Conservation (phyloP, 2,797 vertebrate species). For the Alfaro cultratus region DNA sequence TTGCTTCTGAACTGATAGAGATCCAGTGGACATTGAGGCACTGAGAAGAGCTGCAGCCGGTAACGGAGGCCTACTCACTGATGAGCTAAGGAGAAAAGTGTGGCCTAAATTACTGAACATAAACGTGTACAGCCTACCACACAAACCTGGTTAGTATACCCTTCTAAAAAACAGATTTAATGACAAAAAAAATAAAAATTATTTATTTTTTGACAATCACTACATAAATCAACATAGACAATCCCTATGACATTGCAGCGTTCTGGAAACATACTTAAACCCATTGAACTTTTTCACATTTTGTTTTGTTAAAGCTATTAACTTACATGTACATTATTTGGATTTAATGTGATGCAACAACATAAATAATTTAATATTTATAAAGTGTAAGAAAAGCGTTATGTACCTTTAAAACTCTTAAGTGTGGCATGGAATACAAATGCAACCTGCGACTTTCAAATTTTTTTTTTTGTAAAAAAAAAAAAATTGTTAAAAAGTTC, state of each 20-base stretch:
- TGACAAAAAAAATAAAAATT: background rate
- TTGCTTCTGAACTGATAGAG: slow-evolving; percentile 50
- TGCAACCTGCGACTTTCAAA: background rate
- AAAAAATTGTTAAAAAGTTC: background rate
- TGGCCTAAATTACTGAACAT: slow-evolving; percentile 88
- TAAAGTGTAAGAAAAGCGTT: background rate
- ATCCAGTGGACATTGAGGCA: slow-evolving; percentile 82
- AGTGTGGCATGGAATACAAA: background rate
- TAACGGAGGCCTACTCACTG: slow-evolving; percentile 83
- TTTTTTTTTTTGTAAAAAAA: background rate
- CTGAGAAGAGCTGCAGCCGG: slow-evolving; percentile 78
- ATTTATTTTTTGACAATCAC: background rate
- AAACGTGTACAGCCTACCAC: slow-evolving; percentile 81
- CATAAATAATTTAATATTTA: background rate
- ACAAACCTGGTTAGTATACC: slow-evolving; percentile 80
- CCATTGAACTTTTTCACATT: background rate
- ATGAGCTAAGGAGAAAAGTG: slow-evolving; percentile 85
- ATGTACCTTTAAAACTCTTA: background rate
- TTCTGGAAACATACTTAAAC: background rate
- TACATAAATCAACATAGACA: background rate
- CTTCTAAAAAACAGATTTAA: background rate
- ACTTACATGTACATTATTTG: background rate
- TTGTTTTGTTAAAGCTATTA: background rate
- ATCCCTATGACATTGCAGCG: background rate
- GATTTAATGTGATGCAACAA: background rate